Base-by-base conservation (phyloP, 1,140 invertebrate genomes). In the Lasioglossum albipes region DNA sequence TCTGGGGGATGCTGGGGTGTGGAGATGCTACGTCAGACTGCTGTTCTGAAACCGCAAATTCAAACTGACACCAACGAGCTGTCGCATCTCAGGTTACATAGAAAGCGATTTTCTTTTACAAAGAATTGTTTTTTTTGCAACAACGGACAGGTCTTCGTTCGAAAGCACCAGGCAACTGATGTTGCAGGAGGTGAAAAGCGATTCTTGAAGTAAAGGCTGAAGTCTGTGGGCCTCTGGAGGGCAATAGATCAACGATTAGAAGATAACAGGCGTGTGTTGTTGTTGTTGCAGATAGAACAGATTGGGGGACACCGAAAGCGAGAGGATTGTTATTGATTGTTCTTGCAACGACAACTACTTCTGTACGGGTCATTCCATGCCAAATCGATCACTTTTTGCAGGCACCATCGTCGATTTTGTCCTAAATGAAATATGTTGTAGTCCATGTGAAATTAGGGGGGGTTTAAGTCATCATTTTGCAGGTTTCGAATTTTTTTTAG, bases 1-100 rank as follows among this genome's bases (percentile, higher is more conserved):
- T 9, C n/a, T 18, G 36, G 20, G 13, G 18, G 57, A 0, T 16
- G 31, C 75, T n/a, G 36, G 57, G 74, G n/a, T 69, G 61, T 31
- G 7, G n/a, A 45, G 52, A 59, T 9, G 62, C 62, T 74, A 36
- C 81, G 75, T 91, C 85, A 90, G 74, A 89, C 80, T 10, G 72
- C 81, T 49, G 88, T 90, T 79, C 90, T 91, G 81, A 52, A 86
- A 89, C 16, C 57, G 3, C 54, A n/a, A 49, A 52, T 20, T 22
- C 20, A 71, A 0, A 13, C 61, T 61, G 6, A 20, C 57, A 66
- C 61, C 20, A n/a, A 18, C 20, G 4, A 12, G 9, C 54, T 20
- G 22, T 22, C 22, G 10, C 5, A 2, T 36, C 49, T 75, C 52
- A 41, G 13, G 66, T 16, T 61, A 75, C n/a, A 13, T 45, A n/a